These are phyloP conservation scores for Patagioenas fasciata DNA, from an alignment of 2,113 vertebrate genomes.

Conservation along the genomic window DNA sequence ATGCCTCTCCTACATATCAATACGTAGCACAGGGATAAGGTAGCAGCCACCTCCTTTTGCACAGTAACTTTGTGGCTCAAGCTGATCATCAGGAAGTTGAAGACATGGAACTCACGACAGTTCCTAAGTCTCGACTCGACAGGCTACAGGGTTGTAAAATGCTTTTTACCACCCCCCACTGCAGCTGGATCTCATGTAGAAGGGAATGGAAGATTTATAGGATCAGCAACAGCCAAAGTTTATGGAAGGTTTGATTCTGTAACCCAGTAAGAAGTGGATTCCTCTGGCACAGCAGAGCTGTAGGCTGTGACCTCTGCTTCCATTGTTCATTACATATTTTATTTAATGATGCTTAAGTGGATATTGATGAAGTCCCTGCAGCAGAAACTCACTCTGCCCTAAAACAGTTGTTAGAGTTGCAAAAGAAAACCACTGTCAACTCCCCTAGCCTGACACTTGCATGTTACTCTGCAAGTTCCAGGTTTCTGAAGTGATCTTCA, in stretches of 20 bases:
- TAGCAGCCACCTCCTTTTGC: neutral
- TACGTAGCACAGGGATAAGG: neutral
- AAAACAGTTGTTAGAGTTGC: neutral
- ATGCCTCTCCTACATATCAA: neutral
- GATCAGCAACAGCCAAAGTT: neutral
- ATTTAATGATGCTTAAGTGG: neutral
- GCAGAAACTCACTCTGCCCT: neutral
- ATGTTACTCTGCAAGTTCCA: neutral
- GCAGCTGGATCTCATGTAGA: neutral
- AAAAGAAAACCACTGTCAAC: neutral
- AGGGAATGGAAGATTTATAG: neutral
- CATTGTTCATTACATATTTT: neutral
- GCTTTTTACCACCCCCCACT: neutral
- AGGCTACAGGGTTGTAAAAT: neutral
- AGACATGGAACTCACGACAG: neutral
- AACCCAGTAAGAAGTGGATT: neutral
- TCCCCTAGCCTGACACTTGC: neutral
- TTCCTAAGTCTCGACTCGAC: neutral
- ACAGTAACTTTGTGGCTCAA: neutral
- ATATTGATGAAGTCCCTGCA: neutral
- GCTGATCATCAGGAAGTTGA: neutral
- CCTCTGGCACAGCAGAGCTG: neutral
- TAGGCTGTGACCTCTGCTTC: neutral
- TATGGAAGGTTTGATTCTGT: neutral
- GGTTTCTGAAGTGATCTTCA: neutral